Conservation (phyloP, 2,113 vertebrate genomes). For the Acrocephalus kingi region DNA sequence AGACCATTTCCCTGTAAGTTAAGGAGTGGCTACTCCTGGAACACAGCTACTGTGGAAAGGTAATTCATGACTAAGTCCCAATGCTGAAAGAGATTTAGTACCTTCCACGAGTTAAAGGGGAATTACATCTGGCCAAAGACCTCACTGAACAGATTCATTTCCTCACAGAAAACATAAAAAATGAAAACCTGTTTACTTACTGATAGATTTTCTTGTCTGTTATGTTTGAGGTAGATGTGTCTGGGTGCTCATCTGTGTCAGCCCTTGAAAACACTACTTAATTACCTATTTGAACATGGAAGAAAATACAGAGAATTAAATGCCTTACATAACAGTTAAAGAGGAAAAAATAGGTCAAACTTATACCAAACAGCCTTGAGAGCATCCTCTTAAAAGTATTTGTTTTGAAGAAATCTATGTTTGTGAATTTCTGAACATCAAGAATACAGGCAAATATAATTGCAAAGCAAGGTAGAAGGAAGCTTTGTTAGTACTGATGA, state of each 20-base stretch:
- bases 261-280: not conserved
- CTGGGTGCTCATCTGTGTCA: not conserved
- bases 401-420: not conserved
- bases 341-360: conserved; percentile 15
- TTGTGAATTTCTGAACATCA: not conserved
- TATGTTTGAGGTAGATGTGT: not conserved
- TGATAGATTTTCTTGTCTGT: not conserved
- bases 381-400: conserved; percentile 9
- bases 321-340: not conserved
- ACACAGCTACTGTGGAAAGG: not conserved
- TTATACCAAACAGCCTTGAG: not conserved
- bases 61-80: not conserved
- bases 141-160: not conserved
- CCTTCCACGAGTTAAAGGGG: not conserved
- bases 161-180: not conserved
- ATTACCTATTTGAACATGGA: not conserved
- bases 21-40: not conserved
- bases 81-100: not conserved
- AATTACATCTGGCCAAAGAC: not conserved
- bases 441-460: not conserved
- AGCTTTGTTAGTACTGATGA: not conserved
- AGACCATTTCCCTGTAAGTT: not conserved
- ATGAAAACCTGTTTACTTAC: not conserved
- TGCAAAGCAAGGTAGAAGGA: not conserved
- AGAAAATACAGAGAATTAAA: not conserved